Percentiles rank a stretch among this genome's conserved stretches.
These are phyloP conservation scores for Boleophthalmus pectinirostris DNA, from an alignment of 2,113 vertebrate species.

Conservation along the genomic window DNA sequence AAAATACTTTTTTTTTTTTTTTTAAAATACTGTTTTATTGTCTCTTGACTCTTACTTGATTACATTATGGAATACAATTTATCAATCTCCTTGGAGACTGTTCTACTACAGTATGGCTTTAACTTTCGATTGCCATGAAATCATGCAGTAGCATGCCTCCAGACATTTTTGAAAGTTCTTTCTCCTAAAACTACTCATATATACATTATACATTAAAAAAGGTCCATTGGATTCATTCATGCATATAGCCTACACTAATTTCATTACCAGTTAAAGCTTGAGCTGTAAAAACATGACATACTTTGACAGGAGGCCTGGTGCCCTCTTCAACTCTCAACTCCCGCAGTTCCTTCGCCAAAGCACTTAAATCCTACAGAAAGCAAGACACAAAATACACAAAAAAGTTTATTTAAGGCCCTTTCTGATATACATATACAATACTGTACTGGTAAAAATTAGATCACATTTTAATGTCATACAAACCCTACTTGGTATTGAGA, in stretches of 20 bases:
- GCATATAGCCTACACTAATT: background rate
- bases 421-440: background rate
- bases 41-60: too few species aligned
- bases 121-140: too few species aligned
- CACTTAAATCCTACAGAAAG: conserved; percentile 87
- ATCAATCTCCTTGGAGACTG: too few species aligned
- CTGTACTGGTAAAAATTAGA: conserved; percentile 1
- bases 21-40: too few species aligned
- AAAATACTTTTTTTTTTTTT: too few species aligned
- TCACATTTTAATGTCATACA: conserved; percentile 16
- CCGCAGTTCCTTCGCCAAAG: conserved; percentile 92
- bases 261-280: background rate
- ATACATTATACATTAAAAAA: too few species aligned
- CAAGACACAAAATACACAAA: conserved; percentile 5
- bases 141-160: too few species aligned
- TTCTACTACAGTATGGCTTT: too few species aligned
- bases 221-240: background rate
- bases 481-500: conserved; percentile 11
- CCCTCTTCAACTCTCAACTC: conserved; percentile 94
- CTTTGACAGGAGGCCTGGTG: conserved; percentile 92
- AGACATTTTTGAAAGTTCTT: too few species aligned
- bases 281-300: conserved; percentile 32
- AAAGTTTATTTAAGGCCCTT: background rate
- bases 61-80: too few species aligned
- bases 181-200: too few species aligned